A percentile compares a stretch with the other conserved stretches of the same genome.
phyloP scores from a whole-genome alignment of 2,113 vertebrate genomes.

The Psittacus erithacus region DNA sequence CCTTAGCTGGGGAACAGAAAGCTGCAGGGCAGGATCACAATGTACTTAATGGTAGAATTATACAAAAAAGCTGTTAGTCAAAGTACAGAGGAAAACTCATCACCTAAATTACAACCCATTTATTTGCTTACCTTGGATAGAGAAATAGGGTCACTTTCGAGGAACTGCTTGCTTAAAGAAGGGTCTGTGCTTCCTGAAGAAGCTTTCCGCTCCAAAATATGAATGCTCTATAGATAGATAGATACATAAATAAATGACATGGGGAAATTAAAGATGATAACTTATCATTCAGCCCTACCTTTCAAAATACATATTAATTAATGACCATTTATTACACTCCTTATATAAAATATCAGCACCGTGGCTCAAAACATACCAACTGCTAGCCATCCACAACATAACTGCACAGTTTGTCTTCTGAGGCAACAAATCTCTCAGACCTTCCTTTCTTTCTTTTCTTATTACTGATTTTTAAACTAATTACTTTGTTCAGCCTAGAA shows the following conservation, averaged over 20 bases:
- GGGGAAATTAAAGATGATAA: not conserved
- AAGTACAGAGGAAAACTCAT: not conserved
- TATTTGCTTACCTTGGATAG: slow-evolving; percentile 74
- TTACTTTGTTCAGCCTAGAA: not conserved
- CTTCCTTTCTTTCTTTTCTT: not conserved
- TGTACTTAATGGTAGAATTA: not conserved
- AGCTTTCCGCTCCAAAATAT: slow-evolving; percentile 76
- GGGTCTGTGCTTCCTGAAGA: slow-evolving; percentile 75
- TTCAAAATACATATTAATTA: not conserved
- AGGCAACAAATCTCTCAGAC: not conserved
- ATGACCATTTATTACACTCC: not conserved
- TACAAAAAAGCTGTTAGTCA: not conserved
- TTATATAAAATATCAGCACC: not conserved
- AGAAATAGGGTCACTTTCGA: slow-evolving; percentile 71
- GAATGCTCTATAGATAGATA: slow-evolving; percentile 52
- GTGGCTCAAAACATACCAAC: not conserved
- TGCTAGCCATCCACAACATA: not conserved
- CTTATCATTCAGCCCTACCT: not conserved
- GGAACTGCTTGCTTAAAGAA: slow-evolving; percentile 74
- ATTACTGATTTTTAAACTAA: not conserved
- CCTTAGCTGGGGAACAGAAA: not conserved
- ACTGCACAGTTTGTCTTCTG: not conserved
- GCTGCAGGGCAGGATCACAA: not conserved
- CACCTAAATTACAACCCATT: not conserved
- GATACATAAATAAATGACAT: not conserved